Evolutionary conservation across 2,113 vertebrate genomes (phyloP), one percentile per base, ranked within the genome.

Genomic region (Arvicanthis niloticus): DNA sequence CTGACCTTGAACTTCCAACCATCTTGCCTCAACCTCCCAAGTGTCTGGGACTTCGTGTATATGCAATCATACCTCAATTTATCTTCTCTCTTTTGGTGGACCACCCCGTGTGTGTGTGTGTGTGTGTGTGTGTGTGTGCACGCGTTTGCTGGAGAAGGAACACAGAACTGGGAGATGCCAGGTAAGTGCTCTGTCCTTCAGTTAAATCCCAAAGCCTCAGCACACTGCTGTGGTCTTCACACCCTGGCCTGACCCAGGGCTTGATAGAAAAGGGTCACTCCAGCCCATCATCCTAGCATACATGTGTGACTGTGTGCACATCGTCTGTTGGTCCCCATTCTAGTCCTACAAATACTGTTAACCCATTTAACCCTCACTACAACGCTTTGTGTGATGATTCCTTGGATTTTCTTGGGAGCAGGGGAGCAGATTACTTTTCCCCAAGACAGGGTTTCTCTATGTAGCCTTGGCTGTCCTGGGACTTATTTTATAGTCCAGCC

Each of bases 141-240:
- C n/a, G 77, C 29, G 24, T 31, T 31, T 65, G 62, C 26, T 65
- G 62, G 62, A 65, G 65, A 67, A 67, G 65, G 26, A 67, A n/a
- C 17, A 13, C 34, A 51, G 85, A 48, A 48, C 85, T 51, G 40
- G 42, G 10, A 67, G 60, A 45, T 31, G 26, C 60, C 60, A 65
- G 26, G 40, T 45, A 48, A 86, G 40, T 7, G 40, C 42, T 48
- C 60, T 34, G 6, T 67, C 60, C 13, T 29, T 22, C 16, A 67
- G 60, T 45, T 48, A 45, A 19, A 24, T 31, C 51, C 68, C 51
- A 31, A 45, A 21, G 72, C 70, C 72, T 60, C 73, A 5, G 26
- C 26, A 48, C 6, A 65, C 7, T 5, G 17, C 37, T 75, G 8
- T 9, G 7, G 1, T 0, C 22, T 15, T n/a, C 13, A 10, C 21